Base-by-base conservation (phyloP, 2,797 vertebrate species). In the Myotis findleyi region DNA sequence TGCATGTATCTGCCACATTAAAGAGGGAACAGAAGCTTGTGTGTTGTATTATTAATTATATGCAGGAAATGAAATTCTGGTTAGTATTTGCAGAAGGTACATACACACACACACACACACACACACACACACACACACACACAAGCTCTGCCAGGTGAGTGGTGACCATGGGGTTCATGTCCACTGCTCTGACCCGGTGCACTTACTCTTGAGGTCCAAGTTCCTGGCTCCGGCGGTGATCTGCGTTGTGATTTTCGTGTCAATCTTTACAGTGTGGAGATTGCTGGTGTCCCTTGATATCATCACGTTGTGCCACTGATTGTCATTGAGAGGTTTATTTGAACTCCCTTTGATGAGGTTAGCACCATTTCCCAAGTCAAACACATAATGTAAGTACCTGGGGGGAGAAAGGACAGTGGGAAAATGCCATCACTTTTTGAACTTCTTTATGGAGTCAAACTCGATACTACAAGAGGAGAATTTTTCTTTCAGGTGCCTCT, bases 341-440 rank as follows among this genome's bases (percentile, higher is more conserved):
- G 99, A 99, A 98, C 99, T 99, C 94, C 99, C 99, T 98, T 99
- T 99, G 98, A 99, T 99, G 96, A 99, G 98, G 97, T 99, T 99
- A 84, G 99, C 99, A 97, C 99, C 99, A 1, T 99, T 99, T 82
- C 99, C 99, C 98, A 99, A 98, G 96, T 99, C 99, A 93, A 99
- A 99, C 59, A 99, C 99, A 23, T 99, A 99, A 96, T 99, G 99
- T 89, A 99, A 98, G 98, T 99, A 99, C 91, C 99, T 99, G 96
- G 77, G 73, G 36, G 77, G 80, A 81, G 91, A 75, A 77, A 97
- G 12, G 69, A 96, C 38, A 94, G 44, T 51, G 36, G 51, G 8
- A 49, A 66, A 75, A 4, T 14, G 13, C 9, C 80, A 76, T 88
- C 16, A 41, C 17, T 41, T n/a, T 72, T 18, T 11, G 12, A 55